Evolutionary conservation across 2,888 invertebrate genomes (phyloP).

Genomic region (Mamestra brassicae): DNA sequence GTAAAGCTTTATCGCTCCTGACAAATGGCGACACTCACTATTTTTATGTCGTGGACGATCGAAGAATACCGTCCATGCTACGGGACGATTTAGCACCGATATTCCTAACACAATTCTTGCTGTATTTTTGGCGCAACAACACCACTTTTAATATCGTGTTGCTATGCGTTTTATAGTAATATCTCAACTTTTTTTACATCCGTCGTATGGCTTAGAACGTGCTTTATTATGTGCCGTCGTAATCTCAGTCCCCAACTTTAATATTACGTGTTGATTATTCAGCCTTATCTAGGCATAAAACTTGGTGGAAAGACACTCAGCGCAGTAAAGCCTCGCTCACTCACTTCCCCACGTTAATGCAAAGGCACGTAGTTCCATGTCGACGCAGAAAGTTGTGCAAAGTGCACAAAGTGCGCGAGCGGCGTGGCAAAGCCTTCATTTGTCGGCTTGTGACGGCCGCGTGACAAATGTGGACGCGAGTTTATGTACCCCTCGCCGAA

Average conservation of each 20-base stretch:
- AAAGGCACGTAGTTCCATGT: conserved; percentile 89
- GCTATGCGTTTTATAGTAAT: conserved; percentile 19
- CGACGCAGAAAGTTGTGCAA: conserved; percentile 89
- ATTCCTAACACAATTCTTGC: conserved; percentile 37
- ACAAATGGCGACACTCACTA: conserved; percentile 85
- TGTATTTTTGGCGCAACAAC: conserved; percentile 33
- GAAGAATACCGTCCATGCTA: conserved; percentile 72
- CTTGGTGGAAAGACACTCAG: conserved; percentile 85
- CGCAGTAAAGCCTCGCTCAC: conserved; percentile 83
- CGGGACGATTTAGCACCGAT: conserved; percentile 56
- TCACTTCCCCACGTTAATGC: conserved; percentile 88
- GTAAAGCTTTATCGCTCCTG: conserved; percentile 87
- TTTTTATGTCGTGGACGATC: conserved; percentile 84
- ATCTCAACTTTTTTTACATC: conserved; percentile 33
- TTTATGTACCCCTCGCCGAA: conserved; percentile 79
- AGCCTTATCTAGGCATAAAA: conserved; percentile 86
- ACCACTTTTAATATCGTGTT: conserved; percentile 14
- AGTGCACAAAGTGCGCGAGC: conserved; percentile 90
- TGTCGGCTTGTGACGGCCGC: conserved; percentile 90
- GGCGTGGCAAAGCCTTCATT: conserved; percentile 90
- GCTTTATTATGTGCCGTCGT: conserved; percentile 59
- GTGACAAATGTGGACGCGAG: conserved; percentile 90
- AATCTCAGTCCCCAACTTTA: conserved; percentile 66
- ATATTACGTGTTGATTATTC: conserved; percentile 86
- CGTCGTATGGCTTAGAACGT: conserved; percentile 33